Evolutionary conservation across 2,888 invertebrate genomes (phyloP).

Genomic region (Meteorus colon): DNA sequence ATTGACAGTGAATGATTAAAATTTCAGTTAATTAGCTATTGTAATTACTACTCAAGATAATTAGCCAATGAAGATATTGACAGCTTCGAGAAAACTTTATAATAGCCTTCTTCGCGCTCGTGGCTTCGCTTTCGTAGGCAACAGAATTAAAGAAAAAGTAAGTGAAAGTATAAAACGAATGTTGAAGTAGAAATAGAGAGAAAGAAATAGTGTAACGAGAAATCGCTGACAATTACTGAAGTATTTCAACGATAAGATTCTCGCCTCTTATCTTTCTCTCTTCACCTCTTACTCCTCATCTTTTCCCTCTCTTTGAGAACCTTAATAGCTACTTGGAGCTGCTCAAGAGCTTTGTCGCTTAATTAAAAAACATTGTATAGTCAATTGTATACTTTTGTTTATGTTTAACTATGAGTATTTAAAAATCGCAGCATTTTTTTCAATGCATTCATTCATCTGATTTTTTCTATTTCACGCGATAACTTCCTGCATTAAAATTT

Average conservation of each 20-base stretch:
- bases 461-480: neutral
- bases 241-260: conserved; percentile 59
- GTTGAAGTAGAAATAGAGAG: conserved; percentile 5
- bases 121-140: neutral
- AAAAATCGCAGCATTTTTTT: neutral
- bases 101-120: conserved; percentile 19
- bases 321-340: conserved; percentile 57
- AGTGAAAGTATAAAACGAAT: conserved; percentile 17
- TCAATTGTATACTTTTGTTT: conserved; percentile 17
- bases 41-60: neutral
- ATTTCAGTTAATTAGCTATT: neutral
- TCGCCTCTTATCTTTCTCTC: conserved; percentile 26
- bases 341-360: conserved; percentile 62
- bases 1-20: neutral
- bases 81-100: conserved; percentile 26
- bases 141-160: neutral
- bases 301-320: conserved; percentile 52
- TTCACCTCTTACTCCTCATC: conserved; percentile 35
- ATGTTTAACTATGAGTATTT: neutral
- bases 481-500: neutral
- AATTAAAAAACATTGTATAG: conserved; percentile 54
- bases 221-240: conserved; percentile 64
- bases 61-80: conserved; percentile 15
- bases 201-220: conserved; percentile 37
- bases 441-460: neutral